Evolutionary conservation across 2,113 vertebrate genomes (phyloP).

Genomic region (Ammodramus savannarum): DNA sequence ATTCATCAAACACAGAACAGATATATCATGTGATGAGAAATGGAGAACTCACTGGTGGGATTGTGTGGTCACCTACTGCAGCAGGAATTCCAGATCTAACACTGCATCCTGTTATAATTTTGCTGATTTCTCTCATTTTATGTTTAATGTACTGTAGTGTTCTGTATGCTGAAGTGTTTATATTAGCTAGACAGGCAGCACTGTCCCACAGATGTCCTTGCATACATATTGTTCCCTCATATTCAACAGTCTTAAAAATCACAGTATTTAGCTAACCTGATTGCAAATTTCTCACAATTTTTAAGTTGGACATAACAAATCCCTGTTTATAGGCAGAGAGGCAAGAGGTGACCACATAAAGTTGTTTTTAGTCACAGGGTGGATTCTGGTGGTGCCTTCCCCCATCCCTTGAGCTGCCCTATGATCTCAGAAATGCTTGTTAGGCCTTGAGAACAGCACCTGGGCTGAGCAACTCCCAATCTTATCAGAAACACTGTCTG

Average conservation of each 20-base stretch:
- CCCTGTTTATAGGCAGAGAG: not conserved
- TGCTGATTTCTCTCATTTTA: not conserved
- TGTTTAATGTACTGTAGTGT: not conserved
- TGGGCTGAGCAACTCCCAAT: not conserved
- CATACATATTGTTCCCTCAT: not conserved
- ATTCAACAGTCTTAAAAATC: not conserved
- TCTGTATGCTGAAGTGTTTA: not conserved
- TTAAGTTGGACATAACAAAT: not conserved
- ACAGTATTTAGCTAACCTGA: not conserved
- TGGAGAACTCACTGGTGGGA: not conserved
- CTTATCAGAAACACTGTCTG: not conserved
- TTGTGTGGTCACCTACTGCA: not conserved
- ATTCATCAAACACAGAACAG: not conserved
- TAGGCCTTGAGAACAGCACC: not conserved
- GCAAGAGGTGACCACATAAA: not conserved
- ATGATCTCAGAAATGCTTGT: not conserved
- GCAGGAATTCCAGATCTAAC: not conserved
- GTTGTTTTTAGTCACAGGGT: not conserved
- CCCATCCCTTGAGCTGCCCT: not conserved
- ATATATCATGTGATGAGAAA: not conserved
- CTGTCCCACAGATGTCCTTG: not conserved
- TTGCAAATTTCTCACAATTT: not conserved
- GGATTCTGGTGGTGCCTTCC: not conserved
- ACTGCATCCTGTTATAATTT: not conserved
- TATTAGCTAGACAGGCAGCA: not conserved